Conservation (phyloP, 2,888 invertebrate species). For the Euproctis similis region DNA sequence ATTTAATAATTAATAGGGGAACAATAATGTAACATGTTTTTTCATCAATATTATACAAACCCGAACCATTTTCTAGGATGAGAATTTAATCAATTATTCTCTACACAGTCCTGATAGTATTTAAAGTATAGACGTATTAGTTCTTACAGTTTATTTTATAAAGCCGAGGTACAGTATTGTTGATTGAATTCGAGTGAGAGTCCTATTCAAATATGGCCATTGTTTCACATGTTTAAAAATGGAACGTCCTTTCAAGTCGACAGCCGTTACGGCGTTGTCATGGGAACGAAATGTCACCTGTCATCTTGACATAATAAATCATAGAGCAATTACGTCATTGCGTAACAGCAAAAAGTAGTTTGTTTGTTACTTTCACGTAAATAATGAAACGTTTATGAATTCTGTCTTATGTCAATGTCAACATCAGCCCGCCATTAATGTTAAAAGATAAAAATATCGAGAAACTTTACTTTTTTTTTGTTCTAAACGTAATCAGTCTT, state of each 20-base stretch:
- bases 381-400: slow-evolving; percentile 10
- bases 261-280: slow-evolving; percentile 26
- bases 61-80: too few species aligned
- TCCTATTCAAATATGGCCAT: slow-evolving; percentile 55
- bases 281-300: slow-evolving; percentile 39
- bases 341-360: slow-evolving; percentile 6
- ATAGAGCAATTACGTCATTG: slow-evolving; percentile 9
- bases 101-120: too few species aligned
- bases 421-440: neutral
- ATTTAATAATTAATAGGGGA: too few species aligned
- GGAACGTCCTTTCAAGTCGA: slow-evolving; percentile 42
- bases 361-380: slow-evolving; percentile 12
- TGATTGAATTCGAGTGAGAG: slow-evolving; percentile 53
- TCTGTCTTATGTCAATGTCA: slow-evolving; percentile 12
- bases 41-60: too few species aligned
- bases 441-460: slow-evolving; percentile 12
- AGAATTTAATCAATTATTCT: too few species aligned
- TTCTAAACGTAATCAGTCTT: slow-evolving; percentile 16
- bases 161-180: slow-evolving; percentile 42
- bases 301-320: slow-evolving; percentile 32
- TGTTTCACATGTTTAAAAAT: slow-evolving; percentile 56
- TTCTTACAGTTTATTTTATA: slow-evolving; percentile 20
- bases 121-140: neutral
- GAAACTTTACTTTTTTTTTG: slow-evolving; percentile 6
- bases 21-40: too few species aligned